A percentile compares a stretch with the other conserved stretches of the same genome.
Conservation (phyloP, 2,797 vertebrate genomes). For the Myiothlypis coronata region DNA sequence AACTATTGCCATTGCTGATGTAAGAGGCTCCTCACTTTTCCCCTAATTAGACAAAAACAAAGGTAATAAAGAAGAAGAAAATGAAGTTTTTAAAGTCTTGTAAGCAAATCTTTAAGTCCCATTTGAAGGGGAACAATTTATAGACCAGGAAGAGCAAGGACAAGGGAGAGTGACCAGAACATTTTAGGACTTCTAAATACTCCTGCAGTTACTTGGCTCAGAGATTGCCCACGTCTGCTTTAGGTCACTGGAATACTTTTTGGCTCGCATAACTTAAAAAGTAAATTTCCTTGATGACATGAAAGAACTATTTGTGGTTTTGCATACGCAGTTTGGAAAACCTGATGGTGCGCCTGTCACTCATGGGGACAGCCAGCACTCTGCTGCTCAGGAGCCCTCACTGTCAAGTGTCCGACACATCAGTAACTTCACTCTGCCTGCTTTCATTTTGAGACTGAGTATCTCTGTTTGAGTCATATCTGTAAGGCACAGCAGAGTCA, state of each 20-base stretch:
- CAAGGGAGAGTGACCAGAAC: not conserved
- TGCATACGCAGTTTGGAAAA: not conserved
- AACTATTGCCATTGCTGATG: not conserved
- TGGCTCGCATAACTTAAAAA: not conserved
- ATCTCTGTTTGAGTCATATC: slow-evolving; percentile 3
- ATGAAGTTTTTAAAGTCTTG: not conserved
- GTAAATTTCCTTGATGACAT: not conserved
- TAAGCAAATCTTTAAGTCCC: not conserved
- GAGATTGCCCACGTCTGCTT: not conserved
- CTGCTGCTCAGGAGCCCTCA: not conserved
- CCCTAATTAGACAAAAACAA: not conserved
- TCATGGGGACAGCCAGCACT: not conserved
- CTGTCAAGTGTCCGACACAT: not conserved
- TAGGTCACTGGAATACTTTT: not conserved
- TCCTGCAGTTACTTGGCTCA: not conserved
- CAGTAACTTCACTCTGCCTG: not conserved
- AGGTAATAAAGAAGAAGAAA: not conserved
- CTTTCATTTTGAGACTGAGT: not conserved
- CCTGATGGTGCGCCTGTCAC: rapidly evolving
- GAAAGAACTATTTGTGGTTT: not conserved
- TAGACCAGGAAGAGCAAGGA: not conserved
- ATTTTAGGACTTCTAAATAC: not conserved
- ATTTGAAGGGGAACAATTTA: not conserved
- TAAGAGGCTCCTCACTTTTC: not conserved
- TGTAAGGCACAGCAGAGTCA: slow-evolving; percentile 25